Base-by-base conservation (phyloP, 2,797 vertebrate species). In the Huso huso region DNA sequence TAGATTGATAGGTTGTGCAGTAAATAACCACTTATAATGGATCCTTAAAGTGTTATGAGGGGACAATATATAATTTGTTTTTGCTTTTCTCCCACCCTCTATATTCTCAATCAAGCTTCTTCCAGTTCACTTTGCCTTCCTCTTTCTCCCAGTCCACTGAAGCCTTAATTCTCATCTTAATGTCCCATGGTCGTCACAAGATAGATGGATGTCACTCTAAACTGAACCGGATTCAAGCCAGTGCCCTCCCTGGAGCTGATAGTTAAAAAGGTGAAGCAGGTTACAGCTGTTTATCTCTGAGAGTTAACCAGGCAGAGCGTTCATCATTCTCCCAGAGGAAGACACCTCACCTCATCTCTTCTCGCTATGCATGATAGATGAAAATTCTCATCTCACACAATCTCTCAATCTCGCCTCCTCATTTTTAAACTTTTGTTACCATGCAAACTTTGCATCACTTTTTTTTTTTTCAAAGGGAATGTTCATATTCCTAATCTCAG, bases 151-250 rank as follows among this genome's bases (percentile, higher is more conserved):
- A 23, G 10, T 13, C 9, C 23, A 49, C 11, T 37, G 7, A 52
- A 11, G 23, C 13, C 55, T 70, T 18, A 7, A 70, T 77, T 66
- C 73, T 75, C 71, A 74, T 75, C 81, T 78, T 81, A 81, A 76
- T 75, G 74, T 76, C 75, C 66, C 63, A 71, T 67, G 37, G 37
- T 37, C 37, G 37, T 37, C 37, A 37, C 37, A 37, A 37, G 37
- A 37, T 5, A 37, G 37, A 37, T 37, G 37, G 37, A 37, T 4
- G 37, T 37, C 37, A 37, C 37, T 37, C 37, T 37, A 37, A 37
- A 37, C 37, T 37, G 37, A 37, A 37, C 5, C 5, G 2, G 23
- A 37, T 37, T 37, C 37, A 37, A 37, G 37, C 37, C 37, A 37
- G 37, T 37, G 37, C 37, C 3, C 3, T 37, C 37, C 3, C 4